Conservation (phyloP, 2,113 vertebrate species). For the Heterocephalus glaber region DNA sequence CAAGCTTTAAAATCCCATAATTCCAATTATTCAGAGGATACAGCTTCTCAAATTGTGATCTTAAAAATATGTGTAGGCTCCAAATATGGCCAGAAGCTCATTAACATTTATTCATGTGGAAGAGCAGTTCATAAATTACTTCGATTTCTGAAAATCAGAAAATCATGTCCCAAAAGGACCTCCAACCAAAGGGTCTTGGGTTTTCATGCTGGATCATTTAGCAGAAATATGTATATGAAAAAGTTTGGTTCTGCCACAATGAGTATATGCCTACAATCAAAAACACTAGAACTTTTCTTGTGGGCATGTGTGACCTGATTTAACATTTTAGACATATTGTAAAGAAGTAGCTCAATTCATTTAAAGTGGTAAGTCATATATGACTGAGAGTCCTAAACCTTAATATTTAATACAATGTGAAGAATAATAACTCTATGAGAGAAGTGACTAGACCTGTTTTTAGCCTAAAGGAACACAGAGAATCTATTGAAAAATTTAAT, state of each 20-base stretch:
- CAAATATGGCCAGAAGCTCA: constrained; percentile 39
- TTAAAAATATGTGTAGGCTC: not conserved
- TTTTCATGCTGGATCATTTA: constrained; percentile 40
- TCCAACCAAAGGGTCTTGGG: not conserved
- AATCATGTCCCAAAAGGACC: not conserved
- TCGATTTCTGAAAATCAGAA: constrained; percentile 62
- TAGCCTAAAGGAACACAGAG: not conserved
- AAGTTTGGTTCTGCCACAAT: constrained; percentile 49
- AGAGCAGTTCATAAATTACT: constrained; percentile 54
- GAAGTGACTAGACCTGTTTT: constrained; percentile 24
- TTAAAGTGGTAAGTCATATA: not conserved
- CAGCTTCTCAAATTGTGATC: not conserved
- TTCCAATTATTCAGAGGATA: not conserved
- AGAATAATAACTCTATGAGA: constrained; percentile 5
- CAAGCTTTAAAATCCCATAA: not conserved
- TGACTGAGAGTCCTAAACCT: not conserved
- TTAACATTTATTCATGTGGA: constrained; percentile 45
- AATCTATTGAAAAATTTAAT: constrained; percentile 59
- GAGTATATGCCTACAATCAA: constrained; percentile 51
- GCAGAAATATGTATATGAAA: not conserved
- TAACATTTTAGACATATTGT: constrained; percentile 77
- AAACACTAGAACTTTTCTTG: constrained; percentile 53
- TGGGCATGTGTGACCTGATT: constrained; percentile 46
- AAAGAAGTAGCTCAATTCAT: constrained; percentile 74
- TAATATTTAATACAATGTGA: constrained; percentile 41